Percentiles rank a stretch among this genome's conserved stretches.
Evolutionary conservation across 2,113 vertebrate genomes (phyloP).

Genomic region (Heterotis niloticus): DNA sequence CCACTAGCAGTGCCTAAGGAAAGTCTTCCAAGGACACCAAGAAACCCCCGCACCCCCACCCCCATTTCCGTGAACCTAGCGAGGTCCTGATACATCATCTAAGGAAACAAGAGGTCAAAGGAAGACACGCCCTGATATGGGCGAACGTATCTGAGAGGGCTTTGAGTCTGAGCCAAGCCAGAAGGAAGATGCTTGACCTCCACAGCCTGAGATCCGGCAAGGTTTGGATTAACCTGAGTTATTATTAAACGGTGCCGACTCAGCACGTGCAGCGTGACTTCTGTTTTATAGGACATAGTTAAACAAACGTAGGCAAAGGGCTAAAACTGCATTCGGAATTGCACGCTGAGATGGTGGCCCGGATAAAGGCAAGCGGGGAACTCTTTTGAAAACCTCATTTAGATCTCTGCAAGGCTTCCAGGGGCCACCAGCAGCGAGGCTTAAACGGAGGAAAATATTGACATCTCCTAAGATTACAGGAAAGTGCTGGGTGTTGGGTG

Average conservation of each 20-base stretch:
- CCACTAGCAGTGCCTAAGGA: neutral
- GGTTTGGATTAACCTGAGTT: no score
- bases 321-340: neutral
- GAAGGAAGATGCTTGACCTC: neutral
- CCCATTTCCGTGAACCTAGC: neutral
- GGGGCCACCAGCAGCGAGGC: constrained; percentile 1
- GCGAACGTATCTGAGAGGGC: neutral
- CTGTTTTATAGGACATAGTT: no score
- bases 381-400: neutral
- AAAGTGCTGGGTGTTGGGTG: constrained; percentile 24
- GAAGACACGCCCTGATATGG: neutral
- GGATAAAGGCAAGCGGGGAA: no score
- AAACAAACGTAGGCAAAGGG: no score
- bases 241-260: no score
- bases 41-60: no score
- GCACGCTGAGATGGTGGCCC: neutral
- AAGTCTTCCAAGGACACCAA: neutral
- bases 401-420: neutral
- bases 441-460: constrained; percentile 22
- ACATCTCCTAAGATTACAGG: constrained; percentile 27
- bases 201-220: neutral
- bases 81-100: neutral
- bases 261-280: no score
- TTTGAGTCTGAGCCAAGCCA: neutral
- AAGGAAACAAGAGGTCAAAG: neutral